A percentile compares a stretch with the other conserved stretches of the same genome.
Evolutionary conservation across 2,797 vertebrate species (phyloP).

Genomic region (Rhincodon typus): DNA sequence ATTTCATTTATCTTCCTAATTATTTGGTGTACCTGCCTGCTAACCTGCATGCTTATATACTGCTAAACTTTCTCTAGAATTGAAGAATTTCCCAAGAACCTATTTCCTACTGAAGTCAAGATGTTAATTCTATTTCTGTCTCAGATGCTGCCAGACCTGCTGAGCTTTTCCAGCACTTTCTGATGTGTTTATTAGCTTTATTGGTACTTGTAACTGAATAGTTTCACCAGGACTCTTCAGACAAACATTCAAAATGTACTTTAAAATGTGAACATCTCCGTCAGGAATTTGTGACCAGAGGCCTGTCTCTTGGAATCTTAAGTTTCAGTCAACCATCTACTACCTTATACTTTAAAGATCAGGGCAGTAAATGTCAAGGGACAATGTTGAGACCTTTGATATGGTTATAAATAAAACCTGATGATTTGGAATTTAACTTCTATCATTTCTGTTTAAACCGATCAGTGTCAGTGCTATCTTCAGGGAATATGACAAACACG

Average conservation of each 20-base stretch:
- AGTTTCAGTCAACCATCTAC: not conserved
- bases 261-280: not conserved
- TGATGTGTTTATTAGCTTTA: not conserved
- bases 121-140: too few species aligned
- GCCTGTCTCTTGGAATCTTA: not conserved
- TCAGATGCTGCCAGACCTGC: too few species aligned
- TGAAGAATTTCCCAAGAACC: too few species aligned
- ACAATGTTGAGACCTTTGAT: not conserved
- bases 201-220: not conserved
- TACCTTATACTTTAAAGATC: not conserved
- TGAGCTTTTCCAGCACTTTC: too few species aligned
- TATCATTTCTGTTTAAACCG: not conserved
- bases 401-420: not conserved
- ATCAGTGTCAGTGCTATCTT: slow-evolving; percentile 18
- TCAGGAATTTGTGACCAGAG: not conserved
- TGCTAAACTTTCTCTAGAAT: too few species aligned
- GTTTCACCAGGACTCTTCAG: not conserved
- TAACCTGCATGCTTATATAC: too few species aligned
- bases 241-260: not conserved
- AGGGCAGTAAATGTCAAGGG: not conserved
- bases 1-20: too few species aligned
- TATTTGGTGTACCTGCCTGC: too few species aligned
- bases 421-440: not conserved
- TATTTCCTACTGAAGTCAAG: too few species aligned
- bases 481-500: not conserved